A percentile compares a stretch with the other conserved stretches of the same genome.
Evolutionary conservation across 2,888 invertebrate genomes (phyloP).

Genomic region (Minunthozetes semirufus): DNA sequence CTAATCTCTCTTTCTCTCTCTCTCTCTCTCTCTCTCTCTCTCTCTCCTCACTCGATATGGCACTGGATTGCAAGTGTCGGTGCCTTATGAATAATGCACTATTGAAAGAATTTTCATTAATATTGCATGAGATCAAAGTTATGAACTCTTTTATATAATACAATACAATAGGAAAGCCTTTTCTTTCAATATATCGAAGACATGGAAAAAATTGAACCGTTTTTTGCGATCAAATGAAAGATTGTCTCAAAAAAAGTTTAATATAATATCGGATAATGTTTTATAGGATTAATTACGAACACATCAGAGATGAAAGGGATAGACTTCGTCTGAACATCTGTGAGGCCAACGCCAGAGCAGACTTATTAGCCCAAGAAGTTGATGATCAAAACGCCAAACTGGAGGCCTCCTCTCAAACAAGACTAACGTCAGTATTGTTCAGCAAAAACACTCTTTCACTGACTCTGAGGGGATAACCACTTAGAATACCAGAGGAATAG

Average conservation of each 20-base stretch:
- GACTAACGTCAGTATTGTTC: background rate
- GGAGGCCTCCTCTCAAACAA: background rate
- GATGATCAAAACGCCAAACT: slow-evolving; percentile 67
- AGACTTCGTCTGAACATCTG: slow-evolving; percentile 69
- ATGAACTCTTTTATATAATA: slow-evolving; percentile 18
- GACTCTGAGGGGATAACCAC: background rate
- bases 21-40: background rate
- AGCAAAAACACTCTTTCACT: no score
- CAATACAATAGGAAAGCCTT: background rate
- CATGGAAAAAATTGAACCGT: background rate
- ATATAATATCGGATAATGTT: slow-evolving; percentile 7
- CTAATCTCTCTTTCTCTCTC: no score
- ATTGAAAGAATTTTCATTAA: slow-evolving; percentile 1
- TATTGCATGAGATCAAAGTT: slow-evolving; percentile 24
- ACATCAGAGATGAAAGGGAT: slow-evolving; percentile 66
- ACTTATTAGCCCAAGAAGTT: slow-evolving; percentile 75
- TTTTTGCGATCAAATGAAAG: background rate
- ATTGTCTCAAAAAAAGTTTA: background rate
- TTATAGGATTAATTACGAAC: slow-evolving; percentile 55
- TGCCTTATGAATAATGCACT: slow-evolving; percentile 24
- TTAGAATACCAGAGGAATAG: no score
- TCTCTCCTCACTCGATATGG: background rate
- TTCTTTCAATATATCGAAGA: slow-evolving; percentile 14
- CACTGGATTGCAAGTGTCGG: background rate
- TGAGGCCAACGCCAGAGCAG: slow-evolving; percentile 74